phyloP scores from a whole-genome alignment of 2,888 invertebrate species.

The Dastarcus helophoroides region DNA sequence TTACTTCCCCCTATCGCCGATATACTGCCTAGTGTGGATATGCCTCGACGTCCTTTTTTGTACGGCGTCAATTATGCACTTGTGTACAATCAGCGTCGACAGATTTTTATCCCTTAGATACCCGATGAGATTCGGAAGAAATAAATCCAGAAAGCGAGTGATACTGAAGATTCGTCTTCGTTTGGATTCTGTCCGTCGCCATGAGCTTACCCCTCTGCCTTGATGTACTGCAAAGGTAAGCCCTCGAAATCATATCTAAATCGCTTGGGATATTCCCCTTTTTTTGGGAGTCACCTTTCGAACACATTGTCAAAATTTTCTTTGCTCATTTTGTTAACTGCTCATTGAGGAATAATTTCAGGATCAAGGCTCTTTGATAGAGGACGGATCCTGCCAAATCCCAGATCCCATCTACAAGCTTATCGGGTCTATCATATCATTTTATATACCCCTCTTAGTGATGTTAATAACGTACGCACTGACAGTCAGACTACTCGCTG shows the following conservation, averaged over 20 bases:
- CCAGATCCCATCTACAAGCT: constrained; percentile 82
- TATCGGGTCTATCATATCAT: constrained; percentile 89
- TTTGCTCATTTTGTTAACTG: background rate
- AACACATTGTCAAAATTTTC: no score
- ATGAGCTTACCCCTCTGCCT: constrained; percentile 82
- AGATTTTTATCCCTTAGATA: constrained; percentile 83
- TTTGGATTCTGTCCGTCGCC: constrained; percentile 86
- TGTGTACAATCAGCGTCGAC: constrained; percentile 94
- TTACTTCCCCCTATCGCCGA: constrained; percentile 68
- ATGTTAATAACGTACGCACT: constrained; percentile 93
- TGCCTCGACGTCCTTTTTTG: constrained; percentile 92
- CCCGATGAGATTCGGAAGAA: constrained; percentile 86
- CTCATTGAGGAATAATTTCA: constrained; percentile 39
- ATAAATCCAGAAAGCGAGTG: constrained; percentile 75
- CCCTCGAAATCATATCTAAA: no score
- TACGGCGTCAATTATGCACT: constrained; percentile 93
- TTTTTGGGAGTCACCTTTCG: no score
- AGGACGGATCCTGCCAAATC: constrained; percentile 75
- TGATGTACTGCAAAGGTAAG: no score
- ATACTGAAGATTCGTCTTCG: constrained; percentile 84
- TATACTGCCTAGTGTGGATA: constrained; percentile 88
- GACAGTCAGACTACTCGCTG: constrained; percentile 76
- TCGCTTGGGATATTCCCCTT: no score
- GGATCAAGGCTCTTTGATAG: constrained; percentile 74
- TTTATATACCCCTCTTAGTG: constrained; percentile 89